Conservation (phyloP, 2,797 vertebrate genomes). For the Coreius guichenoti region DNA sequence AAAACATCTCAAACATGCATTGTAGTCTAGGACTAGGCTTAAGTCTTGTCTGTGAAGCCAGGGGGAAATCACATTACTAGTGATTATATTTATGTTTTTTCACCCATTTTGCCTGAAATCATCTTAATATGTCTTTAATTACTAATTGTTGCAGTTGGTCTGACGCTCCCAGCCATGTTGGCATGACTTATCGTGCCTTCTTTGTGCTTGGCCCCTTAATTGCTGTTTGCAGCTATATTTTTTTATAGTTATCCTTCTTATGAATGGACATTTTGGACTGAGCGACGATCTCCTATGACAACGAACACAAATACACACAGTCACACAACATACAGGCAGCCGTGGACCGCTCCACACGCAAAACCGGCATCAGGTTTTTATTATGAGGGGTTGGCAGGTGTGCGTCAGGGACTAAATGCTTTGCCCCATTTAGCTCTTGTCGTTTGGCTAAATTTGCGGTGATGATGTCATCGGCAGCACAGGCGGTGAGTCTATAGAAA, state of each 20-base stretch:
- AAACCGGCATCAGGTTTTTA: conserved; percentile 74
- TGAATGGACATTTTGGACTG: neutral
- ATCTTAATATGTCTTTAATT: neutral
- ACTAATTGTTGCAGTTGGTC: neutral
- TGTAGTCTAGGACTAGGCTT: no score
- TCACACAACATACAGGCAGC: conserved; percentile 30
- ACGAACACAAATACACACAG: conserved; percentile 61
- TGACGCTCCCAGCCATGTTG: neutral
- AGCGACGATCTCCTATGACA: conserved; percentile 15
- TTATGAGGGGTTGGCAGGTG: conserved; percentile 66
- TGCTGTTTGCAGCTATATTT: neutral
- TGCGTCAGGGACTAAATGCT: conserved; percentile 72
- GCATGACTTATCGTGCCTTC: neutral
- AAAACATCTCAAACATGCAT: no score
- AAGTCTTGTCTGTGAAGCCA: no score
- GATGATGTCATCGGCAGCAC: conserved; percentile 75
- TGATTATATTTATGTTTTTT: neutral
- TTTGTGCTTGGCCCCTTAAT: neutral
- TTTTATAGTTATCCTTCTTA: no score
- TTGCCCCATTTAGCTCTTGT: conserved; percentile 61
- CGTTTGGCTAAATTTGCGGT: conserved; percentile 76
- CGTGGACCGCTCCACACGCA: neutral
- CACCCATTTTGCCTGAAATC: neutral
- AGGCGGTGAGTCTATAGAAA: conserved; percentile 69
- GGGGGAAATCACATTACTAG: neutral